phyloP scores from a whole-genome alignment of 2,888 invertebrate species.

The Cepaea hortensis region DNA sequence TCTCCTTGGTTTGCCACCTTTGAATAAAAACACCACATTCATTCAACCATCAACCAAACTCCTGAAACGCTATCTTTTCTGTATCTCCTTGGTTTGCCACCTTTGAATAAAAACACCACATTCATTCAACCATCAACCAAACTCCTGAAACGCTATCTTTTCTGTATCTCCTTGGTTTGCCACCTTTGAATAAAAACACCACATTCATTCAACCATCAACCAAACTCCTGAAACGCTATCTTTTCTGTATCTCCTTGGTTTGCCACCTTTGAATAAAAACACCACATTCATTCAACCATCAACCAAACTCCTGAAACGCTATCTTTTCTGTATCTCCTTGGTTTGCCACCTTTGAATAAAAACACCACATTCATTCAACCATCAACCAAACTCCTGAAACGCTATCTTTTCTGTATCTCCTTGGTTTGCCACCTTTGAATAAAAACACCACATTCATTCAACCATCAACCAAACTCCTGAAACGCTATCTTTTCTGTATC shows the following conservation, averaged over 20 bases:
- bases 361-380: neutral
- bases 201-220: conserved; percentile 2
- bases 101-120: conserved; percentile 78
- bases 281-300: neutral
- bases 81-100: conserved; percentile 60
- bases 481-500: no score
- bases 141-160: conserved; percentile 54
- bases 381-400: conserved; percentile 38
- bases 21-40: conserved; percentile 77
- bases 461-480: no score
- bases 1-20: conserved; percentile 59
- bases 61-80: conserved; percentile 56
- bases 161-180: conserved; percentile 60
- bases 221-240: conserved; percentile 50
- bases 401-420: neutral
- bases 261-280: conserved; percentile 78
- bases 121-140: conserved; percentile 26
- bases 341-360: conserved; percentile 78
- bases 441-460: no score
- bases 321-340: conserved; percentile 61
- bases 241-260: conserved; percentile 61
- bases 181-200: conserved; percentile 78
- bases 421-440: no score
- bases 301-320: conserved; percentile 44
- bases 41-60: conserved; percentile 24